Evolutionary conservation across 2,797 vertebrate genomes (phyloP).

Genomic region (Stomatorhinus walkeri): DNA sequence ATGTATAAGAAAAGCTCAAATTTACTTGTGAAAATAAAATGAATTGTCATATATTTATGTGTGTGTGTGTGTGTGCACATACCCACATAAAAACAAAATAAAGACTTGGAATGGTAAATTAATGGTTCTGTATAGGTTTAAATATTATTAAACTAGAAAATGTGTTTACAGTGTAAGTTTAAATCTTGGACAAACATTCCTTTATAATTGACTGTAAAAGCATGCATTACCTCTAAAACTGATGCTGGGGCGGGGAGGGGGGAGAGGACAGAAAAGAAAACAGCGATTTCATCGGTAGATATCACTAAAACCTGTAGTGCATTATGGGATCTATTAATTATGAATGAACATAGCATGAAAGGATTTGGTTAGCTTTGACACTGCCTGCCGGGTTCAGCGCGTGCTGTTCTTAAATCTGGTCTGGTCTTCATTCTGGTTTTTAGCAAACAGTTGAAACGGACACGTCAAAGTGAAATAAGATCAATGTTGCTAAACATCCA

Average conservation of each 20-base stretch:
- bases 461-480: not conserved
- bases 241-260: not conserved
- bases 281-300: slow-evolving; percentile 10
- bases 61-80: not conserved
- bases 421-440: not conserved
- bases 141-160: not conserved
- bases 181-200: slow-evolving; percentile 15
- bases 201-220: slow-evolving; percentile 20
- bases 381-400: not conserved
- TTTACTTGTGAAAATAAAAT: not conserved
- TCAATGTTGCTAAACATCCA: not conserved
- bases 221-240: slow-evolving; percentile 2
- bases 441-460: not conserved
- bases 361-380: slow-evolving; percentile 22
- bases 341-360: slow-evolving; percentile 16
- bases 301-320: slow-evolving; percentile 18
- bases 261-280: not conserved
- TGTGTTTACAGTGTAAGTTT: slow-evolving; percentile 16
- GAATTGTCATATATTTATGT: not conserved
- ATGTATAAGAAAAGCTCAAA: not conserved
- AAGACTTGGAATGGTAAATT: not conserved
- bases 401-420: not conserved
- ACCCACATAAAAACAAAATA: not conserved
- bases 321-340: slow-evolving; percentile 26
- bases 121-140: not conserved